phyloP scores from a whole-genome alignment of 2,113 vertebrate species.

The Mesocricetus auratus region DNA sequence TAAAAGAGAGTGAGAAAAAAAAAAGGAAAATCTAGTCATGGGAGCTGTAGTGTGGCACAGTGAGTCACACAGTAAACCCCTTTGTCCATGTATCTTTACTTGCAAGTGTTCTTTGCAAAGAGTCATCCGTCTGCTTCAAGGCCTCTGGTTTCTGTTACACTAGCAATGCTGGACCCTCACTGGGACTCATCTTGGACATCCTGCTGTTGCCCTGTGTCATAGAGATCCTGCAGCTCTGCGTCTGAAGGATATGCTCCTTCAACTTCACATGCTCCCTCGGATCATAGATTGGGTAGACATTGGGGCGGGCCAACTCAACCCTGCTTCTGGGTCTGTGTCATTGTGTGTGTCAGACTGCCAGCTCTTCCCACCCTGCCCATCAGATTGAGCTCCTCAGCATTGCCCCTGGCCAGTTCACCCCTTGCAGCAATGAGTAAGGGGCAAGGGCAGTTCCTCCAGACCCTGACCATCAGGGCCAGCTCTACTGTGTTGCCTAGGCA shows the following conservation, averaged over 20 bases:
- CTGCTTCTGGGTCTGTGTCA: background rate
- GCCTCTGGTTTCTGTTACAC: background rate
- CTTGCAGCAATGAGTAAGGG: background rate
- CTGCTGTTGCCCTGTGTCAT: background rate
- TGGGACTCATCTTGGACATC: background rate
- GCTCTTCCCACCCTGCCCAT: background rate
- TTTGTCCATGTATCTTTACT: background rate
- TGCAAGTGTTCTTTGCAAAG: background rate
- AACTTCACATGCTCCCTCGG: background rate
- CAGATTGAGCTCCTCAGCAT: background rate
- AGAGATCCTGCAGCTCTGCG: background rate
- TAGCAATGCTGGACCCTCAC: background rate
- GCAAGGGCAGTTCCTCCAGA: too few species aligned
- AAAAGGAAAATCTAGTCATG: background rate
- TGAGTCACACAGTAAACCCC: background rate
- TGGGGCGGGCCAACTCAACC: background rate
- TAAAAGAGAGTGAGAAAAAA: background rate
- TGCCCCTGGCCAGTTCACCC: background rate
- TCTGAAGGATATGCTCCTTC: background rate
- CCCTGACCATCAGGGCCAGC: background rate
- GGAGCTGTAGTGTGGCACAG: background rate
- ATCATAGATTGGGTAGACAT: background rate
- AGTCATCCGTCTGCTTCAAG: background rate
- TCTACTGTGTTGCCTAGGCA: background rate
- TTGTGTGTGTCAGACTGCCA: background rate